Evolutionary conservation across 2,113 vertebrate genomes (phyloP).

Genomic region (Gavia stellata): DNA sequence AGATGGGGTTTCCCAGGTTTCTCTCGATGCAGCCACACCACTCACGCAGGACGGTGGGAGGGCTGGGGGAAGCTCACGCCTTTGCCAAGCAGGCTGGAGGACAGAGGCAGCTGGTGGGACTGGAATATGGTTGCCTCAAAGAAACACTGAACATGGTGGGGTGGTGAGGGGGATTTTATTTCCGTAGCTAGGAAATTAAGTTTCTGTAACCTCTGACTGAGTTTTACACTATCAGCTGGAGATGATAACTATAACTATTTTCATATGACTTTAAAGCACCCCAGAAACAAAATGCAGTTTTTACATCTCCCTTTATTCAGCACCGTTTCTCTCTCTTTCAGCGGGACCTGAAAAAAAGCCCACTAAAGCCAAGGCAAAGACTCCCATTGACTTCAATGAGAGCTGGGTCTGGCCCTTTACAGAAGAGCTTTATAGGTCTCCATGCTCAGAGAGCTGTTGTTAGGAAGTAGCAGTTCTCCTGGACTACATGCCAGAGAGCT

Average conservation of each 20-base stretch:
- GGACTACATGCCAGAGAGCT: not conserved
- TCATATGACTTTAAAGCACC: not conserved
- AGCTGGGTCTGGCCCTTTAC: not conserved
- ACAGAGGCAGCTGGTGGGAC: not conserved
- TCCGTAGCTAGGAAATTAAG: not conserved
- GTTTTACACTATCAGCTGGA: not conserved
- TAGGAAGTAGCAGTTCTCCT: not conserved
- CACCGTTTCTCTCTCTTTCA: not conserved
- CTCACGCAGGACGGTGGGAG: rapidly evolving
- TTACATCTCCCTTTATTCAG: not conserved
- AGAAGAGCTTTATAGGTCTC: not conserved
- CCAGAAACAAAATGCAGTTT: not conserved
- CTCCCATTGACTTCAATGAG: not conserved
- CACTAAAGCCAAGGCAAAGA: not conserved
- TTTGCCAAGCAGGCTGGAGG: not conserved
- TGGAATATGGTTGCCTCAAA: not conserved
- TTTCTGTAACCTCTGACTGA: not conserved
- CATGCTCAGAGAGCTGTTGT: not conserved
- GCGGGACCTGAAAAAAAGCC: not conserved
- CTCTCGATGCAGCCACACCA: not conserved
- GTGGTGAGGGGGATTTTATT: not conserved
- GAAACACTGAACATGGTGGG: not conserved
- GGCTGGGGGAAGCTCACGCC: not conserved
- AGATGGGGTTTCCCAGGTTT: not conserved
- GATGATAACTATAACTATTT: not conserved